A percentile compares a stretch with the other conserved stretches of the same genome.
Conservation (phyloP, 2,113 vertebrate genomes). For the Anhinga rufa region DNA sequence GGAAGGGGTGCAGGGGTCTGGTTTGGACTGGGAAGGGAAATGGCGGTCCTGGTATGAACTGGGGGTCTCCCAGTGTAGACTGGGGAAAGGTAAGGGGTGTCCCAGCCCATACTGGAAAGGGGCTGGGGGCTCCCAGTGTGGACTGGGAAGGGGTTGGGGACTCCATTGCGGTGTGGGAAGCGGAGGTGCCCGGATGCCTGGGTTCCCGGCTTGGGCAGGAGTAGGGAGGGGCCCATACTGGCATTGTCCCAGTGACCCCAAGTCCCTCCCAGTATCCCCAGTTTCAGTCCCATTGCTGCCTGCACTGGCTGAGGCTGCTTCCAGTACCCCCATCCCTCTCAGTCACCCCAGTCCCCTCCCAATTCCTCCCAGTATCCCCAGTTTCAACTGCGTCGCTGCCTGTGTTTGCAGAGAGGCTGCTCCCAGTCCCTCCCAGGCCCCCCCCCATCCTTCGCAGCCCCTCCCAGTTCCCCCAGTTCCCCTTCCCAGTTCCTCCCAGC, state of each 20-base stretch:
- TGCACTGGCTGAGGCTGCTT: not conserved
- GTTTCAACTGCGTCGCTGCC: not conserved
- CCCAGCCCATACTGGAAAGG: too few relatives aligned
- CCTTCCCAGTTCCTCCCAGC: not conserved
- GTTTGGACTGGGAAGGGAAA: not conserved
- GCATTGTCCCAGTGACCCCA: too few relatives aligned
- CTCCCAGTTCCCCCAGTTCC: not conserved
- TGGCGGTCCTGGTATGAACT: not conserved
- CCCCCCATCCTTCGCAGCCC: not conserved
- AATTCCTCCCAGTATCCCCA: too few relatives aligned
- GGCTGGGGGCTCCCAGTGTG: not conserved
- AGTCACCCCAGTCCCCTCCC: conserved; percentile 44
- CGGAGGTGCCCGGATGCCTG: not conserved
- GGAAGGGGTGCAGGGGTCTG: not conserved
- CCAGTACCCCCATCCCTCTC: too few relatives aligned
- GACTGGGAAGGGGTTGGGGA: not conserved
- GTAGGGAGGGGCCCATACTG: not conserved
- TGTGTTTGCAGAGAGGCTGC: not conserved
- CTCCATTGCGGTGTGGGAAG: not conserved
- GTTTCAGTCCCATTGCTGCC: not conserved
- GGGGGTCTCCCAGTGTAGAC: not conserved
- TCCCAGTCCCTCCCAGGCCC: not conserved
- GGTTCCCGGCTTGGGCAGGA: not conserved
- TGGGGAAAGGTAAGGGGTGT: not conserved
- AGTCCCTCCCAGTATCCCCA: not conserved